Conservation (phyloP, 2,888 invertebrate species). For the Drosophila kambysellisi region DNA sequence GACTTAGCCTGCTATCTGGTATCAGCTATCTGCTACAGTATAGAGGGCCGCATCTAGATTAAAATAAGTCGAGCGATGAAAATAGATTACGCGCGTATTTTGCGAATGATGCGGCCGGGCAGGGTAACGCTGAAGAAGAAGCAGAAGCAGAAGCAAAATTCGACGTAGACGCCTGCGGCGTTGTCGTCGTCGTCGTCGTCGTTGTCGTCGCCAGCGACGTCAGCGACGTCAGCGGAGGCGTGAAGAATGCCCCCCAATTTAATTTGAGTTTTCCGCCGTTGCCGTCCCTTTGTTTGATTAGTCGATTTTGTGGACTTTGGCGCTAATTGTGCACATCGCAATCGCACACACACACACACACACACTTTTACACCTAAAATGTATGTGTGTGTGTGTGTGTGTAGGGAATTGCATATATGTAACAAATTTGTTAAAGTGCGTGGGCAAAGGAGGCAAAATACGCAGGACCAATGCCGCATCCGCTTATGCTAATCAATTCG, state of each 20-base stretch:
- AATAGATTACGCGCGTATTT: slow-evolving; percentile 75
- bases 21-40: slow-evolving; percentile 14
- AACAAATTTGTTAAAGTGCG: slow-evolving; percentile 35
- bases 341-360: slow-evolving; percentile 27
- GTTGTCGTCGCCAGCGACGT: not conserved
- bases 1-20: slow-evolving; percentile 35
- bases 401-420: slow-evolving; percentile 40
- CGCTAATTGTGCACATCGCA: slow-evolving; percentile 64
- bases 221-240: slow-evolving; percentile 47
- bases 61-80: slow-evolving; percentile 76
- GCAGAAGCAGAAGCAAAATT: slow-evolving; percentile 1
- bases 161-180: slow-evolving; percentile 6
- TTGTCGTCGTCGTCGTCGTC: not conserved
- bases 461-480: slow-evolving; percentile 42
- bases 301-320: slow-evolving; percentile 72
- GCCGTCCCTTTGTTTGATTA: slow-evolving; percentile 69
- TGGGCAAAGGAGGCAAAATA: slow-evolving; percentile 23
- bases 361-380: not conserved
- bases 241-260: slow-evolving; percentile 64
- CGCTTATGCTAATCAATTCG: slow-evolving; percentile 66
- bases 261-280: slow-evolving; percentile 60
- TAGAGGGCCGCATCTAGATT: slow-evolving; percentile 59
- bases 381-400: slow-evolving; percentile 14
- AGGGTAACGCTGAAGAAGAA: slow-evolving; percentile 22
- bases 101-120: slow-evolving; percentile 55